Evolutionary conservation across 2,888 invertebrate genomes (phyloP).

Genomic region (Neoitamus cyanurus): DNA sequence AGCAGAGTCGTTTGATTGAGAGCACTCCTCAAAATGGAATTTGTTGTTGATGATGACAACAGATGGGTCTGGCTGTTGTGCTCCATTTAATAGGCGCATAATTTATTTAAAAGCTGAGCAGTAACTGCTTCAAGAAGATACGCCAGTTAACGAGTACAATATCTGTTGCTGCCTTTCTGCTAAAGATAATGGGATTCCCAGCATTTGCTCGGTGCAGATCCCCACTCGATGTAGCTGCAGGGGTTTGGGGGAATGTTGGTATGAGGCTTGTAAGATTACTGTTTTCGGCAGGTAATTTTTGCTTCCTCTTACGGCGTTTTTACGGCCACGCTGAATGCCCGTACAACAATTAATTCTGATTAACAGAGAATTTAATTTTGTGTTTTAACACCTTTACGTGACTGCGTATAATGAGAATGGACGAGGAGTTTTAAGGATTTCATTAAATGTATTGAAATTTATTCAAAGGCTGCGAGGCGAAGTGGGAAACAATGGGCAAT

Average conservation of each 20-base stretch:
- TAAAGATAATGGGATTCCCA: background rate
- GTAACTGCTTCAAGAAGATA: background rate
- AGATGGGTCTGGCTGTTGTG: constrained; percentile 19
- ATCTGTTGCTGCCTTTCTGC: background rate
- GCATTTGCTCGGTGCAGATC: background rate
- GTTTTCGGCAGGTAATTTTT: background rate
- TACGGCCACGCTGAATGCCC: background rate
- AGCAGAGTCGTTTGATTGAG: constrained; percentile 46
- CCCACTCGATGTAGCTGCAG: background rate
- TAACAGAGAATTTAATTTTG: constrained; percentile 23
- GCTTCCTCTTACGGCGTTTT: background rate
- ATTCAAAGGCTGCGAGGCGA: background rate
- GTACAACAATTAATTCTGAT: constrained; percentile 21
- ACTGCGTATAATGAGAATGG: constrained; percentile 8
- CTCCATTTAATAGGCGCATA: constrained; percentile 4
- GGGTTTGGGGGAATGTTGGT: background rate
- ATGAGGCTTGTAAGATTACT: background rate
- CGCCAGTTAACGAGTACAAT: background rate
- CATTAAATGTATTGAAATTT: constrained; percentile 13
- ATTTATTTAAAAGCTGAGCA: constrained; percentile 40
- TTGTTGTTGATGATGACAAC: constrained; percentile 32
- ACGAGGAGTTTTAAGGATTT: constrained; percentile 3
- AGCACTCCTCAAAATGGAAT: constrained; percentile 25
- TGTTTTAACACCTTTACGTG: constrained; percentile 13
- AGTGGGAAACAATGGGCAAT: background rate